phyloP scores from a whole-genome alignment of 1,140 invertebrate genomes.

The Calephelis virginiensis region DNA sequence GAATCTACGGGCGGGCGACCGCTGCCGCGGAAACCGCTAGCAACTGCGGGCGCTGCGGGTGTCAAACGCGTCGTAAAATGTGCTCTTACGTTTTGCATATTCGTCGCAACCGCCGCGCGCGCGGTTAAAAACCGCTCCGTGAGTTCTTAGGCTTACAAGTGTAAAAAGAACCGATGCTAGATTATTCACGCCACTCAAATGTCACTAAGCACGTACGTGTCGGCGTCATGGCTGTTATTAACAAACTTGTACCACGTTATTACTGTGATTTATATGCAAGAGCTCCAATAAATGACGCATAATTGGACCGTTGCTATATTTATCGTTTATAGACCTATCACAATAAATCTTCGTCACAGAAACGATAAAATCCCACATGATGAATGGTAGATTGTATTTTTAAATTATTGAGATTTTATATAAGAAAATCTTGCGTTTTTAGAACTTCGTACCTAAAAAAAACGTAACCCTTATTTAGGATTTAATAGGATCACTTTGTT shows the following conservation, averaged over 20 bases:
- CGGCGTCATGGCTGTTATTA: conserved; percentile 48
- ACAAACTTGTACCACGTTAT: conserved; percentile 37
- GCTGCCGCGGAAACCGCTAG: no score
- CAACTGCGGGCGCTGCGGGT: no score
- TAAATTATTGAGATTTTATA: conserved; percentile 32
- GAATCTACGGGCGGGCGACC: no score
- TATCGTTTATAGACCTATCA: conserved; percentile 45
- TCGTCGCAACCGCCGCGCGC: no score
- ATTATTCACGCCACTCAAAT: conserved; percentile 30
- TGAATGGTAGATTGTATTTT: conserved; percentile 43
- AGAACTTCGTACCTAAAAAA: no score
- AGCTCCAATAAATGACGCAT: conserved; percentile 60
- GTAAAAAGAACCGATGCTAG: conserved; percentile 21
- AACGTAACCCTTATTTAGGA: no score
- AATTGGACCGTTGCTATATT: conserved; percentile 58
- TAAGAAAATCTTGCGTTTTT: conserved; percentile 26
- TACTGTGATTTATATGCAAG: conserved; percentile 69
- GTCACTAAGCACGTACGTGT: conserved; percentile 29
- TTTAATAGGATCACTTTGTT: no score
- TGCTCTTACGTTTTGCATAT: no score
- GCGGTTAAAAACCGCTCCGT: no score
- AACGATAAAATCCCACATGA: conserved; percentile 53
- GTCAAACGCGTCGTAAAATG: background rate
- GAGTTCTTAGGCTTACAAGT: conserved; percentile 19
- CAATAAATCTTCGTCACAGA: conserved; percentile 62